Base-by-base conservation (phyloP, 1,140 invertebrate species). In the Ceratitis capitata region DNA sequence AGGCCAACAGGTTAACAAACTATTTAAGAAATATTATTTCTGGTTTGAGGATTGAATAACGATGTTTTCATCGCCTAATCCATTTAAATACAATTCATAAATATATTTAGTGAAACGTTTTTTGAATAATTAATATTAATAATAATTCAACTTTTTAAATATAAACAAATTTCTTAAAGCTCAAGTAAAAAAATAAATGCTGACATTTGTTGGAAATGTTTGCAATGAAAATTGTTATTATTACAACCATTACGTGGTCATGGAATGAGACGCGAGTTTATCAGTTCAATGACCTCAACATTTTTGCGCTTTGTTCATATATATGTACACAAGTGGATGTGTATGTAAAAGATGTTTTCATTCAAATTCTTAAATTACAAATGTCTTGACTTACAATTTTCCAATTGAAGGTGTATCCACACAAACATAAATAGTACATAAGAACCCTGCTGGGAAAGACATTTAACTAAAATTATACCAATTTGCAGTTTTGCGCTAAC, bases 221-320 rank as follows among this genome's bases (percentile, higher is more conserved):
- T 32, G 39, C 39, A 32, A 35, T 35, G 61, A 35, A 35, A 69
- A 69, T 16, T 69, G 29, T 29, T 69, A 56, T 56, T n/a, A n/a
- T n/a, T n/a, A n/a, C 51, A 26, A 26, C 23, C 12, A 26, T 61
- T 78, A 78, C 39, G 1, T 78, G 39, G 45, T 78, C 32, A 78
- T 39, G 45, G 69, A n/a, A 19, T 47, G 39, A 42, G 23, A 78
- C 69, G 35, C 39, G n/a, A 78, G 19, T 78, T 78, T 78, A 45
- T 45, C 45, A 78, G 69, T 78, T 78, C 39, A 78, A 45, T 78
- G 69, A 47, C 69, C 69, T 78, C 69, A 78, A 39, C 69, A 6
- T 47, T 42, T 10, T 78, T n/a, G n/a, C n/a, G 23, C 56, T 61
- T n/a, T n/a, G 12, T 23, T 61, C 26, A 29, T 61, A 47, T 12